Evolutionary conservation across 2,113 vertebrate genomes (phyloP).

Genomic region (Guaruba guarouba): DNA sequence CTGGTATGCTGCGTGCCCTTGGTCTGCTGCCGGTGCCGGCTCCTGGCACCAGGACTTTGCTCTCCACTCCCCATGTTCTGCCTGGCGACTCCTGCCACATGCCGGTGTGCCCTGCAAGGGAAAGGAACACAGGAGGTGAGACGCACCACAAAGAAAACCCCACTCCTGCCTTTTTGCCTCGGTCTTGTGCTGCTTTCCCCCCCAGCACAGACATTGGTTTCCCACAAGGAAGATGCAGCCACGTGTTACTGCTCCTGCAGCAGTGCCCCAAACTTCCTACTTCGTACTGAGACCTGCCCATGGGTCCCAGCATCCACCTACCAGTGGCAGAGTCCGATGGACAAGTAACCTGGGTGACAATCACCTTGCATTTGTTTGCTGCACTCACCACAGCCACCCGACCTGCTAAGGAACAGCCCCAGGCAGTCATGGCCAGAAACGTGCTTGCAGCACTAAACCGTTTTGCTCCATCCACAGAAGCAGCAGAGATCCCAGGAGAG

Average conservation of each 20-base stretch:
- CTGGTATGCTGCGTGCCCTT: slow-evolving; percentile 60
- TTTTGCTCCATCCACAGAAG: background rate
- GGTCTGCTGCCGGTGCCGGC: slow-evolving; percentile 65
- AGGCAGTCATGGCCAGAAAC: rapidly evolving
- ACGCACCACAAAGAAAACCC: rapidly evolving
- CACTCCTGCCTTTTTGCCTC: background rate
- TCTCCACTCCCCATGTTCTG: slow-evolving; percentile 60
- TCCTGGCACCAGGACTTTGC: slow-evolving; percentile 63
- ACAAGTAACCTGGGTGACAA: background rate
- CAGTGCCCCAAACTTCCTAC: background rate
- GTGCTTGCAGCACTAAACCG: background rate
- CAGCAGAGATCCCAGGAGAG: background rate
- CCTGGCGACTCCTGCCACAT: slow-evolving; percentile 61
- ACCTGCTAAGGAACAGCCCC: rapidly evolving
- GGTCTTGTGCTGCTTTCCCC: rapidly evolving
- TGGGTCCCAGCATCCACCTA: background rate
- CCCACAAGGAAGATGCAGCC: background rate
- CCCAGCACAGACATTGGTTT: rapidly evolving
- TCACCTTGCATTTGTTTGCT: background rate
- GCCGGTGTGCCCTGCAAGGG: slow-evolving; percentile 75
- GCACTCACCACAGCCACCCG: background rate
- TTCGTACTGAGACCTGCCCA: background rate
- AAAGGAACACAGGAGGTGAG: background rate
- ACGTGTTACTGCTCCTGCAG: rapidly evolving
- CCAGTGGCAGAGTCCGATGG: rapidly evolving